A percentile compares a stretch with the other conserved stretches of the same genome.
Conservation (phyloP, 2,888 invertebrate species). For the Plagiodera versicolora region DNA sequence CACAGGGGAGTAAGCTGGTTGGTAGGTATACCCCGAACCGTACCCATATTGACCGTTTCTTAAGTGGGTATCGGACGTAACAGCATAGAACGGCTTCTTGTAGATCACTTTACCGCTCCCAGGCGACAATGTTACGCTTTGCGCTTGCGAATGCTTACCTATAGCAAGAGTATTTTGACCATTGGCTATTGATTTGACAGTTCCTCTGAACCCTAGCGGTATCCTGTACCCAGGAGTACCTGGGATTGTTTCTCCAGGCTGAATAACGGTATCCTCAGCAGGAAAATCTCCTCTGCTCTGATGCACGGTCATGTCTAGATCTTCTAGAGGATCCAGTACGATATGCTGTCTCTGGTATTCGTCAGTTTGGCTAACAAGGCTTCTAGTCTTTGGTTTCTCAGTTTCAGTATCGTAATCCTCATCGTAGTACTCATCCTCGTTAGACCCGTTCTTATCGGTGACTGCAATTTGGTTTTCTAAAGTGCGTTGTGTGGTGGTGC, state of each 20-base stretch:
- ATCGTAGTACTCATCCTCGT: slow-evolving; percentile 60
- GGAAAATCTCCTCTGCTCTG: slow-evolving; percentile 60
- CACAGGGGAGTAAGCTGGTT: slow-evolving; percentile 45
- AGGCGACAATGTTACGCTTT: slow-evolving; percentile 60
- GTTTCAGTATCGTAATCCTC: slow-evolving; percentile 58
- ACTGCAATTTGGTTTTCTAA: slow-evolving; percentile 23
- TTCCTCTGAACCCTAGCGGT: slow-evolving; percentile 69
- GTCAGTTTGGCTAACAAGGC: slow-evolving; percentile 33
- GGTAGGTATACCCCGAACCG: slow-evolving; percentile 49
- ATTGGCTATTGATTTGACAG: slow-evolving; percentile 65
- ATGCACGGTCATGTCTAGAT: slow-evolving; percentile 63
- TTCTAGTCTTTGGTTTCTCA: slow-evolving; percentile 27
- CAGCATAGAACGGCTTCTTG: slow-evolving; percentile 47
- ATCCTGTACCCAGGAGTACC: slow-evolving; percentile 65
- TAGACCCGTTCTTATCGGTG: slow-evolving; percentile 30
- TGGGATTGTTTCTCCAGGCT: slow-evolving; percentile 68
- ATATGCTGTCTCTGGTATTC: slow-evolving; percentile 65
- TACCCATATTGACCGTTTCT: slow-evolving; percentile 46
- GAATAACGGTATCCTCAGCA: slow-evolving; percentile 60
- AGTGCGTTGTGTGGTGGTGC: background rate
- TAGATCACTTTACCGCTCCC: slow-evolving; percentile 49
- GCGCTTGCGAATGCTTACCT: slow-evolving; percentile 69
- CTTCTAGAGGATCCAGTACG: slow-evolving; percentile 61
- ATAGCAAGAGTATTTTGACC: slow-evolving; percentile 62
- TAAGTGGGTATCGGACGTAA: slow-evolving; percentile 45